Percentiles rank a stretch among this genome's conserved stretches.
These are phyloP conservation scores for Typhlichthys eigenmanni DNA, from an alignment of 2,797 vertebrate species.

Conservation along the genomic window DNA sequence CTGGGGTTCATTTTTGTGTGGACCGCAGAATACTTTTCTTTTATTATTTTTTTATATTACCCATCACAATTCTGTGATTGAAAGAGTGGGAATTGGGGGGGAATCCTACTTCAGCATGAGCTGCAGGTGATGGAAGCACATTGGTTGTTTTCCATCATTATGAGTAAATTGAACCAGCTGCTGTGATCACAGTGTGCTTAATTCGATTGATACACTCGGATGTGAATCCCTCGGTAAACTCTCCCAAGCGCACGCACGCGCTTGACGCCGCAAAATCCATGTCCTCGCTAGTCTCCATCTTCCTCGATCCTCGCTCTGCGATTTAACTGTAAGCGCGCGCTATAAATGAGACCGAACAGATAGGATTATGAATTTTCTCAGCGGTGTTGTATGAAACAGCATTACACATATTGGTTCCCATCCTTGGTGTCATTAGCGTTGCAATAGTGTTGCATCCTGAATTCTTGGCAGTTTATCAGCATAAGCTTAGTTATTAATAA, in stretches of 20 bases:
- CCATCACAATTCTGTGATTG: no score
- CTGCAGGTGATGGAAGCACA: slow-evolving; percentile 17
- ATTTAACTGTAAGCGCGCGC: no score
- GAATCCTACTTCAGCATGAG: no score
- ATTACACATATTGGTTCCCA: neutral
- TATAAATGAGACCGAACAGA: no score
- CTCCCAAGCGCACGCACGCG: slow-evolving; percentile 10
- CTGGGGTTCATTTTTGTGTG: no score
- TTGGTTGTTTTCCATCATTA: slow-evolving; percentile 39
- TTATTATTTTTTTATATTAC: no score
- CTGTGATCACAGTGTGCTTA: slow-evolving; percentile 49
- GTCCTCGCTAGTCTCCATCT: no score
- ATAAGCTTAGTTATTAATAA: neutral
- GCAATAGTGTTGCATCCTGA: neutral
- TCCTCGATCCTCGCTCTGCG: no score
- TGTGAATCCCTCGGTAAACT: slow-evolving; percentile 13
- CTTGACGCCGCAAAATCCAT: no score
- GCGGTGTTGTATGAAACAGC: neutral
- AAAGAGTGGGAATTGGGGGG: no score
- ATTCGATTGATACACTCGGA: slow-evolving; percentile 40
- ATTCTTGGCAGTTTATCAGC: neutral
- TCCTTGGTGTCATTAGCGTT: neutral
- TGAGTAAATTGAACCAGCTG: slow-evolving; percentile 35
- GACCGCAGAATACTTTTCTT: no score
- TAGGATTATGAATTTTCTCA: no score